Evolutionary conservation across 2,113 vertebrate genomes (phyloP).

Genomic region (Platycercus adscitus): DNA sequence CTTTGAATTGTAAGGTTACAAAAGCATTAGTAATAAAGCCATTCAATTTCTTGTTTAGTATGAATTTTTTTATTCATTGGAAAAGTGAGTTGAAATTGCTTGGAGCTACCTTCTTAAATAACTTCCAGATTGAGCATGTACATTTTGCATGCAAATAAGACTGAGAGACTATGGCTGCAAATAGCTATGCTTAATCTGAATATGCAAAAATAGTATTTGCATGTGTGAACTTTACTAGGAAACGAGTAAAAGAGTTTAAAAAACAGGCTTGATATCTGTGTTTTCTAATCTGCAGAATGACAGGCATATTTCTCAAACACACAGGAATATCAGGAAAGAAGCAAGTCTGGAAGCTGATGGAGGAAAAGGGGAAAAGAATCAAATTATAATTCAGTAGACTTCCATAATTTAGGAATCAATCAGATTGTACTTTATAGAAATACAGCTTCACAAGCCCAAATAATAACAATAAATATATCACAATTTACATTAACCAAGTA

Average conservation of each 20-base stretch:
- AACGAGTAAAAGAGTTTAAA: not conserved
- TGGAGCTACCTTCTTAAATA: not conserved
- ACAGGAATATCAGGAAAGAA: not conserved
- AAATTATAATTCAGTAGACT: not conserved
- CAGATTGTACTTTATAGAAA: not conserved
- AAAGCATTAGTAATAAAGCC: not conserved
- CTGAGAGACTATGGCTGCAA: not conserved
- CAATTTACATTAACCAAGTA: slow-evolving; percentile 46
- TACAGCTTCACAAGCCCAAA: not conserved
- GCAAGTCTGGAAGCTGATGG: not conserved
- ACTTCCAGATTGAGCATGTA: not conserved
- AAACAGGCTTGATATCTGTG: not conserved
- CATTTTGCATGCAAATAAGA: not conserved
- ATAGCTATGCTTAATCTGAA: slow-evolving; percentile 30
- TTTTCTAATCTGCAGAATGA: not conserved
- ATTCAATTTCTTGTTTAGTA: not conserved
- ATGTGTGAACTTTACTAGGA: slow-evolving; percentile 6
- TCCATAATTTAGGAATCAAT: not conserved
- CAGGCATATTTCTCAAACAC: not conserved
- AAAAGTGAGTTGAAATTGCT: not conserved
- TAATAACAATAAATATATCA: not conserved
- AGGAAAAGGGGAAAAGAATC: not conserved
- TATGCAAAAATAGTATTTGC: slow-evolving; percentile 43
- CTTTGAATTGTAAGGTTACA: not conserved
- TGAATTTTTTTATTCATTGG: not conserved